Base-by-base conservation (phyloP, 2,797 vertebrate species). In the Sylvia borin region DNA sequence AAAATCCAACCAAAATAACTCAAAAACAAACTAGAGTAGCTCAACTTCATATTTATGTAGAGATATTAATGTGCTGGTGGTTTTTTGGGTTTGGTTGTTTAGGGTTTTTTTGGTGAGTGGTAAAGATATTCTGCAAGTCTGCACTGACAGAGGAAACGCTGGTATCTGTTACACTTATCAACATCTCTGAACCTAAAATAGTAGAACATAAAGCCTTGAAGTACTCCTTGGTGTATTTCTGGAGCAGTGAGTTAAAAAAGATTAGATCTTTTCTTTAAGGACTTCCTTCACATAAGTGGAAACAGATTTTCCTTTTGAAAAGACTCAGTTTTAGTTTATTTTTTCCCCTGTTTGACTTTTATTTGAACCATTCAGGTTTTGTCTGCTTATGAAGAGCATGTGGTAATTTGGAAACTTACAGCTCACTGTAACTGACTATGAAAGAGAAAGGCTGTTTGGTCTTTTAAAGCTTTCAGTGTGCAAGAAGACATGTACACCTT, bases 191-290 rank as follows among this genome's bases (percentile, higher is more conserved):
- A 84, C 34, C 68, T 72, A 88, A 95, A 95, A 92, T 78, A 95
- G 92, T 45, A 81, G 77, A 84, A 84, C 51, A 85, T 72, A 94
- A 93, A 89, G 72, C 67, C 62, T 87, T 91, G 75, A 93, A 91
- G 55, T 70, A 77, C 68, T 42, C 81, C 66, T 75, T 86, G 26
- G 51, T 78, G 13, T 95, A 92, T 86, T 90, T 95, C 77, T 95
- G 85, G 54, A 88, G 40, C 36, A 88, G 58, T 53, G 60, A 93
- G 66, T 86, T 72, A 40, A 84, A 93, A 82, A 81, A 76, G 32
- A 82, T 66, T 51, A 86, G 38, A 78, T 78, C 34, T 93, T 65
- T 77, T 73, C 68, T 51, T 17, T 72, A 68, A 81, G 66, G 54
- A 66, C 11, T 43, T 94, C 92, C 92, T 92, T 73, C 32, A 67